Percentiles rank a stretch among this genome's conserved stretches.
Evolutionary conservation across 1,140 invertebrate species (phyloP).

Genomic region (Drosophila equinoxialis): DNA sequence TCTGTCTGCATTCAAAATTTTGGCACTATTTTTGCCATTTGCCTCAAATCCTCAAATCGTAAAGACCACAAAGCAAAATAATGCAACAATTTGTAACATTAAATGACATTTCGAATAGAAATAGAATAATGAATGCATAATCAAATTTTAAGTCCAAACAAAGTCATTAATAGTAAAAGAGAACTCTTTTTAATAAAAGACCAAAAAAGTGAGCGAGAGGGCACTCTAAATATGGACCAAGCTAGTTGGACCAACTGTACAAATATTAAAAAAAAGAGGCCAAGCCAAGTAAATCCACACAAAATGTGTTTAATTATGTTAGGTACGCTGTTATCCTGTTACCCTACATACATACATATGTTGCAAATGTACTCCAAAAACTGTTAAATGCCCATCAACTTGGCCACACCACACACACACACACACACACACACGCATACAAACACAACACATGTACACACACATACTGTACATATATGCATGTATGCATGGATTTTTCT

Average conservation of each 20-base stretch:
- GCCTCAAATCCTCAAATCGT: too few species aligned
- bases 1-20: too few species aligned
- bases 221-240: background rate
- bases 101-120: background rate
- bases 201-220: background rate
- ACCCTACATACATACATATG: background rate
- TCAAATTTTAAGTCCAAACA: background rate
- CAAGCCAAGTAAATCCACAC: background rate
- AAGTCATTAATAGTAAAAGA: constrained; percentile 1
- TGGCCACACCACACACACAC: constrained; percentile 8
- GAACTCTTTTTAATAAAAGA: background rate
- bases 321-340: background rate
- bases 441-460: constrained; percentile 7
- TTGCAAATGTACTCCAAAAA: constrained; percentile 4
- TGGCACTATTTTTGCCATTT: too few species aligned
- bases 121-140: constrained; percentile 13
- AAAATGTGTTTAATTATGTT: constrained; percentile 11
- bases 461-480: background rate
- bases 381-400: constrained; percentile 7
- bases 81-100: background rate
- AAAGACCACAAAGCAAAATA: background rate
- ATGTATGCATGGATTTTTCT: background rate
- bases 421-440: background rate
- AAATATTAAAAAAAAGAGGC: background rate
- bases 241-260: too few species aligned